Conservation (phyloP, 2,113 vertebrate species). For the Furnarius figulus region DNA sequence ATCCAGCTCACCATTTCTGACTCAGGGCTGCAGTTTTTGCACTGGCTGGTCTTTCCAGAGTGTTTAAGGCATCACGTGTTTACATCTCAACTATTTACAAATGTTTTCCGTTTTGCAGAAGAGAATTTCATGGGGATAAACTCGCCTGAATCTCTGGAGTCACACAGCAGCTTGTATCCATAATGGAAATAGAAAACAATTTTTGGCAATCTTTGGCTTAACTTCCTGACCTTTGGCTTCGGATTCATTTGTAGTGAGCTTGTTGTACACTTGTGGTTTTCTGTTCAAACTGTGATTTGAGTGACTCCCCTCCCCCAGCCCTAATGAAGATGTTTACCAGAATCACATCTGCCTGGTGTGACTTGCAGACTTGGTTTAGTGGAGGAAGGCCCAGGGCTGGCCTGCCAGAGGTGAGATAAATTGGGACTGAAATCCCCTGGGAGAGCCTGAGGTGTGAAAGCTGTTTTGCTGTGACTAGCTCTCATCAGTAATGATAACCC, state of each 20-base stretch:
- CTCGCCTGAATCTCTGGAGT: neutral
- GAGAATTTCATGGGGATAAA: neutral
- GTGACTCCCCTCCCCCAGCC: neutral
- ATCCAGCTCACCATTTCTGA: neutral
- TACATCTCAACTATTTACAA: neutral
- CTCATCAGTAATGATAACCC: conserved; percentile 58
- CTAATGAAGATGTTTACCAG: conserved; percentile 42
- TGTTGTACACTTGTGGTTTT: neutral
- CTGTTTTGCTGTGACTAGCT: conserved; percentile 63
- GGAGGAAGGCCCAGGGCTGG: conserved; percentile 46
- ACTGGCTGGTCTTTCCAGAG: neutral
- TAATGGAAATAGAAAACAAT: neutral
- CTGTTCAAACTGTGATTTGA: neutral
- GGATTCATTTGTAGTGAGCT: neutral
- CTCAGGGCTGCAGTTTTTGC: neutral
- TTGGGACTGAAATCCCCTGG: conserved; percentile 45
- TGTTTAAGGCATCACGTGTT: neutral
- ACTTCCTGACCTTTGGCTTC: neutral
- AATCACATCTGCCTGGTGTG: neutral
- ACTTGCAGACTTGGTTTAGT: conserved; percentile 18
- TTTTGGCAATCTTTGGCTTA: neutral
- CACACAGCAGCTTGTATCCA: neutral
- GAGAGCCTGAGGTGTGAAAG: conserved; percentile 56
- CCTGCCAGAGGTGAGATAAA: conserved; percentile 54
- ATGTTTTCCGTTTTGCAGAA: neutral